A percentile compares a stretch with the other conserved stretches of the same genome.
These are phyloP conservation scores for Parnassius mnemosyne DNA, from an alignment of 2,888 invertebrate genomes.

Conservation along the genomic window DNA sequence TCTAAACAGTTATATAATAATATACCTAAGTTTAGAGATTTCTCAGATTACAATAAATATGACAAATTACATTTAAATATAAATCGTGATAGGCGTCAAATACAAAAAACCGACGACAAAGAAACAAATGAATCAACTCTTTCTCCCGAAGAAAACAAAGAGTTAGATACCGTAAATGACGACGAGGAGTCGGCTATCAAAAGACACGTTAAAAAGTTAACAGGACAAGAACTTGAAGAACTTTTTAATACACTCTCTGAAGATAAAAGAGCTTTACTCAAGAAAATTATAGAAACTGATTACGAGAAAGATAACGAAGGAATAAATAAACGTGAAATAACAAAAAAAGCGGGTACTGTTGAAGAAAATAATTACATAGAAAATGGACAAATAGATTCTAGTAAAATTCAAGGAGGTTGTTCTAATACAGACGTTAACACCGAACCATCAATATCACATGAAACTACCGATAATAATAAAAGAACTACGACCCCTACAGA, in stretches of 20 bases:
- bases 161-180: slow-evolving; percentile 37
- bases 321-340: slow-evolving; percentile 68
- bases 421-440: slow-evolving; percentile 43
- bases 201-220: slow-evolving; percentile 63
- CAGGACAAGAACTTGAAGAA: slow-evolving; percentile 61
- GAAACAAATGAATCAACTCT: slow-evolving; percentile 22
- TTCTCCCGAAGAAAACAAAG: slow-evolving; percentile 31
- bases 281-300: slow-evolving; percentile 52
- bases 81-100: slow-evolving; percentile 54
- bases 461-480: slow-evolving; percentile 46
- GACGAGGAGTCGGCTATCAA: slow-evolving; percentile 65
- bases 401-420: slow-evolving; percentile 52
- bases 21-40: slow-evolving; percentile 44
- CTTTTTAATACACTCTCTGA: slow-evolving; percentile 61
- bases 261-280: slow-evolving; percentile 62
- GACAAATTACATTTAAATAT: slow-evolving; percentile 38
- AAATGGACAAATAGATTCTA: slow-evolving; percentile 53
- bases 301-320: slow-evolving; percentile 29
- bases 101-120: slow-evolving; percentile 24
- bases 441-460: slow-evolving; percentile 40
- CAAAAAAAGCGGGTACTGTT: slow-evolving; percentile 66
- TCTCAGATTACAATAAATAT: slow-evolving; percentile 39
- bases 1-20: slow-evolving; percentile 43
- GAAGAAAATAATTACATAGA: slow-evolving; percentile 63
- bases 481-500: slow-evolving; percentile 42